Base-by-base conservation (phyloP, 2,113 vertebrate genomes). In the Felis chaus region DNA sequence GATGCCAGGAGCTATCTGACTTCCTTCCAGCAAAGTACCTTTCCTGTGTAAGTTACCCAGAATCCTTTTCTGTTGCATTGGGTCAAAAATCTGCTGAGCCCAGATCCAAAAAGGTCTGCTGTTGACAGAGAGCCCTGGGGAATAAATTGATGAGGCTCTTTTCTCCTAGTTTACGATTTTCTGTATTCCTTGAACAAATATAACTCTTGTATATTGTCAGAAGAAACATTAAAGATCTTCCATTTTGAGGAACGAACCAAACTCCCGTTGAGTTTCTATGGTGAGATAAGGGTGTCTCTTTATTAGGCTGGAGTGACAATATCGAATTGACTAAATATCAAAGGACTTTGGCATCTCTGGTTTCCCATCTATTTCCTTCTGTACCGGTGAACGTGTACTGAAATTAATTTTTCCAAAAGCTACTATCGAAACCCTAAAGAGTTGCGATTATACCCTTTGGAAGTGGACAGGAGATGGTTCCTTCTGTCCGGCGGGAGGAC, bases 401-500 rank as follows among this genome's bases (percentile, higher is more conserved):
- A 63, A 89, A 90, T 74, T 82, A 87, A 39, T 15, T 88, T 89
- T 85, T 88, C 68, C 68, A 83, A 87, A 74, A 95, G 27, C 78
- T 89, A 5, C 69, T 50, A 25, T 39, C 41, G 82, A 69, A 95
- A 92, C 53, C 25, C 41, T 69, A 55, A 79, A 73, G 69, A 36
- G 9, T 25, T 55, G 39, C 16, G 74, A 65, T 69, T 36, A 48
- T 33, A 41, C 36, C 48, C 71, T 95, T 76, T 55, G 78, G 53
- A 92, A 69, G 33, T 6, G 1, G 23, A 21, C 12, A 19, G 23
- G n/a, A 61, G 33, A 57, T 55, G 16, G 31, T 89, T 73, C 29
- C 65, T 92, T 66, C 48, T 76, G 21, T 25, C 19, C 25, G 16
- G n/a, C 29, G 15, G 41, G 36, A 61, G 39, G 23, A 15, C 48